These are phyloP conservation scores for Drosophila infuscata DNA, from an alignment of 2,888 invertebrate genomes.

Conservation along the genomic window DNA sequence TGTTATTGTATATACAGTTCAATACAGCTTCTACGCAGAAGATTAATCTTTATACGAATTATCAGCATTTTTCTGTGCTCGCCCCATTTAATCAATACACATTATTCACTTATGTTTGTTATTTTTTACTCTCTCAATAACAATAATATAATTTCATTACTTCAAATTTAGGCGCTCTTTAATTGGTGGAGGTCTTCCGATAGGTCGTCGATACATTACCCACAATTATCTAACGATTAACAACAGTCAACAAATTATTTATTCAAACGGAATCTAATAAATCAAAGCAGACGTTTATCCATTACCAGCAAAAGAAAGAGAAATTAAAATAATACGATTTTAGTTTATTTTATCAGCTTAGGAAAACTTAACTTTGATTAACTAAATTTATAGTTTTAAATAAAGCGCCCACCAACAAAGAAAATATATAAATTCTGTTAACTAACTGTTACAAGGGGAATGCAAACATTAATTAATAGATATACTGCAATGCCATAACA, in stretches of 20 bases:
- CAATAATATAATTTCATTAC: background rate
- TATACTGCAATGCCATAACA: background rate
- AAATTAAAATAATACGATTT: background rate
- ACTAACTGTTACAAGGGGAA: background rate
- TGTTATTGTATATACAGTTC: slow-evolving; percentile 2
- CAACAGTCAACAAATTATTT: background rate
- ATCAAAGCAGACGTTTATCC: background rate
- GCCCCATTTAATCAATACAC: background rate
- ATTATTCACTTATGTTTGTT: too few species aligned
- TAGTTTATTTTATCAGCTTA: background rate
- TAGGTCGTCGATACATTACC: background rate
- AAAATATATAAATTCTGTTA: background rate
- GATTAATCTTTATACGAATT: background rate
- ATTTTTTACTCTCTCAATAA: background rate
- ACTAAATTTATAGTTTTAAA: background rate
- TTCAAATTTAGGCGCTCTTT: background rate
- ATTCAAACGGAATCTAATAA: background rate
- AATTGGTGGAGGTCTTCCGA: slow-evolving; percentile 5
- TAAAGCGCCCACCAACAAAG: background rate
- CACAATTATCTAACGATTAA: background rate
- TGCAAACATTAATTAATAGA: background rate
- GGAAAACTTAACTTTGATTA: background rate
- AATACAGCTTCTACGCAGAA: background rate
- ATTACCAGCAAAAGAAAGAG: too few species aligned
- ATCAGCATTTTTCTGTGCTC: background rate